Conservation (phyloP, 2,113 vertebrate genomes). For the Phyllostomus hastatus region DNA sequence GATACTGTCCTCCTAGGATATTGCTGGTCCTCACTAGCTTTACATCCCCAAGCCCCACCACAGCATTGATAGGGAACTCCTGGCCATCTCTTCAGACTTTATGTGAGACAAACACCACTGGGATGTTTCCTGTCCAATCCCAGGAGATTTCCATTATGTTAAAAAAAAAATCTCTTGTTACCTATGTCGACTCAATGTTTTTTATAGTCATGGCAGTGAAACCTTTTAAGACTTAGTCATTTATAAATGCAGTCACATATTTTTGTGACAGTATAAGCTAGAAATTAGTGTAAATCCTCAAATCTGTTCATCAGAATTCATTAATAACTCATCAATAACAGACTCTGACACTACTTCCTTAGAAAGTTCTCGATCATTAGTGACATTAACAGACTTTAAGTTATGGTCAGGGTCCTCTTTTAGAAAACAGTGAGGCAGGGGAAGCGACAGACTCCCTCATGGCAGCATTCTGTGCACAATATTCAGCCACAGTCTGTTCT, state of each 20-base stretch:
- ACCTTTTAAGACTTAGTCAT: not conserved
- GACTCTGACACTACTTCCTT: not conserved
- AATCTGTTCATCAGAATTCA: not conserved
- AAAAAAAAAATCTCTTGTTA: not conserved
- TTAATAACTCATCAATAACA: not conserved
- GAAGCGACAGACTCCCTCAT: fast-evolving
- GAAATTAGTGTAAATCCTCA: not conserved
- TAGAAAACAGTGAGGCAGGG: not conserved
- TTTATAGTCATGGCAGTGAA: not conserved
- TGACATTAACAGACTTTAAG: not conserved
- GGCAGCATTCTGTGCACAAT: fast-evolving
- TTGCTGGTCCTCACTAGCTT: not conserved
- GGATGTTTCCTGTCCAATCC: not conserved
- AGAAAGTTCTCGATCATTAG: not conserved
- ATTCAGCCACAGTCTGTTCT: fast-evolving
- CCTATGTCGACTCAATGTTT: not conserved
- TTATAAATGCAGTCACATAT: not conserved
- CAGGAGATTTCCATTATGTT: not conserved
- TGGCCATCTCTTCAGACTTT: not conserved
- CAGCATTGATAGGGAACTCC: not conserved
- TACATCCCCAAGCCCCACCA: fast-evolving
- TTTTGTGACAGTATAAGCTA: not conserved
- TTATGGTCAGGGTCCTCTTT: not conserved
- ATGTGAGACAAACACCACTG: fast-evolving
- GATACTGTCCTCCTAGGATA: fast-evolving